A percentile compares a stretch with the other conserved stretches of the same genome.
phyloP scores from a whole-genome alignment of 1,140 invertebrate species.

The Mamestra configurata region DNA sequence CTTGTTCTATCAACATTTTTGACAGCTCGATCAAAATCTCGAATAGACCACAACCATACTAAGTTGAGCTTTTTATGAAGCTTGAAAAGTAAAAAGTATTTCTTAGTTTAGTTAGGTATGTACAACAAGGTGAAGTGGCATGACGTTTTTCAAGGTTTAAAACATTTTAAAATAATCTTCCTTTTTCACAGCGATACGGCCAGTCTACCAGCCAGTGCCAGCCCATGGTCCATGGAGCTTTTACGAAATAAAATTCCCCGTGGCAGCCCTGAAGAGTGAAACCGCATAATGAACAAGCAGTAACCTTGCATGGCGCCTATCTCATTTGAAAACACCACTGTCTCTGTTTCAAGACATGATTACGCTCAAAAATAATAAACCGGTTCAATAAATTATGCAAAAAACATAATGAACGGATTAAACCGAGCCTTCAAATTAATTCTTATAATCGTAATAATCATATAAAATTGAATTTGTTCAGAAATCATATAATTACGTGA shows the following conservation, averaged over 20 bases:
- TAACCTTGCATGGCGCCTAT: slow-evolving; percentile 49
- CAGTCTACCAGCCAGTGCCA: background rate
- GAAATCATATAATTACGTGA: slow-evolving; percentile 23
- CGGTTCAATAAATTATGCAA: slow-evolving; percentile 47
- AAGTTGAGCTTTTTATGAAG: background rate
- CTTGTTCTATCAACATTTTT: background rate
- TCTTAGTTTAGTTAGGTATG: no score
- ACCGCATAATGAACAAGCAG: slow-evolving; percentile 18
- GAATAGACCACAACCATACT: background rate
- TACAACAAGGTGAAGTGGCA: no score
- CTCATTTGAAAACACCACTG: slow-evolving; percentile 27
- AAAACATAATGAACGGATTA: slow-evolving; percentile 36
- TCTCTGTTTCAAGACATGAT: slow-evolving; percentile 23
- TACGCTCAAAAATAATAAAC: slow-evolving; percentile 29
- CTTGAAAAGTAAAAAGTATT: background rate
- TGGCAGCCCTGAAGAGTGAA: slow-evolving; percentile 6
- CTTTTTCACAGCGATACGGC: no score
- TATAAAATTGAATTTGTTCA: slow-evolving; percentile 46
- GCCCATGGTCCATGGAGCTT: background rate
- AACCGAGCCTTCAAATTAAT: slow-evolving; percentile 35
- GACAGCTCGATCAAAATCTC: background rate
- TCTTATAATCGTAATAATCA: slow-evolving; percentile 42
- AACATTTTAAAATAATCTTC: no score
- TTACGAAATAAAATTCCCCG: background rate
- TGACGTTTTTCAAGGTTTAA: no score